These are phyloP conservation scores for Cheilinus undulatus DNA, from an alignment of 2,113 vertebrate genomes.

Conservation along the genomic window DNA sequence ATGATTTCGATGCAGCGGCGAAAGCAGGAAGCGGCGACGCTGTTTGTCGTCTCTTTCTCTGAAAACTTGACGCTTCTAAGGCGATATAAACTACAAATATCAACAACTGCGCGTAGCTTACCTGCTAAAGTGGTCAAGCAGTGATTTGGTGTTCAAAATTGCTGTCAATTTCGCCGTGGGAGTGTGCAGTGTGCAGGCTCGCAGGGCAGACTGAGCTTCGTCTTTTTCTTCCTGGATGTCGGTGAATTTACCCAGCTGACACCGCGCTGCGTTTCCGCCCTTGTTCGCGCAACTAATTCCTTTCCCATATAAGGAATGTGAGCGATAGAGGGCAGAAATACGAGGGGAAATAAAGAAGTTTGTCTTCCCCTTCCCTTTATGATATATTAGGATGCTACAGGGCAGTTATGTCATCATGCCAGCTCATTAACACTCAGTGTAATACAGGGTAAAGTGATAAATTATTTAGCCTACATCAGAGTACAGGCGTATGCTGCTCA, in stretches of 20 bases:
- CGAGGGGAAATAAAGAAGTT: conserved; percentile 12
- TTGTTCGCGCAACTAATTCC: conserved; percentile 70
- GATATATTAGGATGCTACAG: not conserved
- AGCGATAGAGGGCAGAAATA: conserved; percentile 50
- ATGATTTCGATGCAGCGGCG: conserved; percentile 1
- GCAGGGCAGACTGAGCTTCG: conserved; percentile 43
- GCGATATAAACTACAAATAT: not conserved
- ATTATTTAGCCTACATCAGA: not conserved
- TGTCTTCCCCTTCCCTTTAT: conserved; percentile 15
- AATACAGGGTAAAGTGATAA: not conserved
- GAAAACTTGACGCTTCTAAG: not conserved
- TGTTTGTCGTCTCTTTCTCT: not conserved
- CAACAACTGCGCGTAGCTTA: conserved; percentile 12
- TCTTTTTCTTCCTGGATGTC: conserved; percentile 77
- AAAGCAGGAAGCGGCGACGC: not conserved
- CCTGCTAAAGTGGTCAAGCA: conserved; percentile 62
- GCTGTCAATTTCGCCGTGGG: conserved; percentile 18
- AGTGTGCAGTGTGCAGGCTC: conserved; percentile 14
- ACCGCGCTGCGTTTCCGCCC: conserved; percentile 83
- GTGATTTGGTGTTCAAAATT: conserved; percentile 60
- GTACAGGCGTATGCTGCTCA: not conserved
- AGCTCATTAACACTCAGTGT: not conserved
- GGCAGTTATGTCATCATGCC: not conserved
- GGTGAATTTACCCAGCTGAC: conserved; percentile 77
- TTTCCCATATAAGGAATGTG: conserved; percentile 85